Conservation (phyloP, 2,888 invertebrate genomes). For the Calameuta idolon region DNA sequence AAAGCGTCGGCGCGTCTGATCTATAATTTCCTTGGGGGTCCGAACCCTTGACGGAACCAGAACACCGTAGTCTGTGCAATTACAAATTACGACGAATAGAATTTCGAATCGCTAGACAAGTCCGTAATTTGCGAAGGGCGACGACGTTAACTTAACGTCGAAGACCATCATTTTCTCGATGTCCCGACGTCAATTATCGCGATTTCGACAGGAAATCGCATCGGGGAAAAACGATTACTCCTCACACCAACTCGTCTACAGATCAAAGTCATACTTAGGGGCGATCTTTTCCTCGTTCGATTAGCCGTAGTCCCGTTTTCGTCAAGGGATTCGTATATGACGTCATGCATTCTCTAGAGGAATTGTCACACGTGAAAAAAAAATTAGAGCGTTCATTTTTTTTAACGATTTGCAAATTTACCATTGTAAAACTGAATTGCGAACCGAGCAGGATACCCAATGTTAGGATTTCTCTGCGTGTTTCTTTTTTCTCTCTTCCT, state of each 20-base stretch:
- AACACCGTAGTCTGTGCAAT: slow-evolving; percentile 41
- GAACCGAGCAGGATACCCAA: not conserved
- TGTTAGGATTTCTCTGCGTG: not conserved
- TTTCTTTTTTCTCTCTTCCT: not conserved
- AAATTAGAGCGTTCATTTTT: not conserved
- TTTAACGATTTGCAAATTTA: not conserved
- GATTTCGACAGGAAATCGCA: not conserved
- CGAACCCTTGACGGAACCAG: slow-evolving; percentile 6
- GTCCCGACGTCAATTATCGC: slow-evolving; percentile 22
- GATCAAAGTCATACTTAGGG: not conserved
- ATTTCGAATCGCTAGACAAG: slow-evolving; percentile 37
- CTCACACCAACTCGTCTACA: not conserved
- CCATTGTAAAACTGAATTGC: not conserved
- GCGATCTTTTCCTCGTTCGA: not conserved
- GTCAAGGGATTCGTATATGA: not conserved
- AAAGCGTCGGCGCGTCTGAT: slow-evolving; percentile 27
- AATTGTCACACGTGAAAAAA: not conserved
- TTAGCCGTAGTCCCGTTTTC: not conserved
- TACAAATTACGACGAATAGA: slow-evolving; percentile 57
- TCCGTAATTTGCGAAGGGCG: slow-evolving; percentile 54
- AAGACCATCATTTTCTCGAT: slow-evolving; percentile 50
- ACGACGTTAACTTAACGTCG: slow-evolving; percentile 53
- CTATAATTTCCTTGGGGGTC: slow-evolving; percentile 36
- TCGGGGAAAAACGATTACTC: not conserved
- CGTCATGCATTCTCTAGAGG: not conserved